phyloP scores from a whole-genome alignment of 2,888 invertebrate species.

The Ophonus ardosiacus region DNA sequence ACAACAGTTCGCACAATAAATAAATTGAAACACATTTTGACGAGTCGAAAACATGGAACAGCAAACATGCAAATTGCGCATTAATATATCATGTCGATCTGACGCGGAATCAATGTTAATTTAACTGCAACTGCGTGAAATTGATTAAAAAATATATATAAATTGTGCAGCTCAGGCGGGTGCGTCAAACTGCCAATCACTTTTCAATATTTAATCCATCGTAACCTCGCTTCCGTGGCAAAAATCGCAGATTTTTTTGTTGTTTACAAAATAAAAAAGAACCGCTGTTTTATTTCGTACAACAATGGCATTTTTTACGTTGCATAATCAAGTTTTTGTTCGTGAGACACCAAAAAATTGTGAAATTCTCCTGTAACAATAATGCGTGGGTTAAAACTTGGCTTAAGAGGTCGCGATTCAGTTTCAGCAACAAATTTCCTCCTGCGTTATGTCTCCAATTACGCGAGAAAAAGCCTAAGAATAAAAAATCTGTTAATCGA shows the following conservation, averaged over 20 bases:
- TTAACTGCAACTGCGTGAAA: conserved; percentile 40
- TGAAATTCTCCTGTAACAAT: conserved; percentile 46
- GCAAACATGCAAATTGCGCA: conserved; percentile 6
- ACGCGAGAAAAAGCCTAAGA: background rate
- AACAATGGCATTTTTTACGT: conserved; percentile 56
- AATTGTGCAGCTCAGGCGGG: conserved; percentile 30
- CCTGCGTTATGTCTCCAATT: conserved; percentile 4
- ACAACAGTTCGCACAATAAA: conserved; percentile 10
- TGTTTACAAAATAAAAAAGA: conserved; percentile 45
- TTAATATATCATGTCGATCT: conserved; percentile 42
- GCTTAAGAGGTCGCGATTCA: conserved; percentile 37
- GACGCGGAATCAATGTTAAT: conserved; percentile 46
- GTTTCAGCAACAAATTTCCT: conserved; percentile 48
- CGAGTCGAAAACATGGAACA: conserved; percentile 33
- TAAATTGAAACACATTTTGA: conserved; percentile 36
- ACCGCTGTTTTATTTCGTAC: conserved; percentile 52
- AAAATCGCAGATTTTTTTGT: conserved; percentile 52
- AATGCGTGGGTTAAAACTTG: conserved; percentile 16
- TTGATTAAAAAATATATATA: conserved; percentile 52
- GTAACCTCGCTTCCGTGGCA: conserved; percentile 47
- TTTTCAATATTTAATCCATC: conserved; percentile 57
- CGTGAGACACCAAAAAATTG: conserved; percentile 52
- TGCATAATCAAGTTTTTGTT: conserved; percentile 59
- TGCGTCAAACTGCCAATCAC: conserved; percentile 55
- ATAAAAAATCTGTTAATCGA: conserved; percentile 25